phyloP scores from a whole-genome alignment of 1,140 invertebrate genomes.

The Chironomus tepperi region DNA sequence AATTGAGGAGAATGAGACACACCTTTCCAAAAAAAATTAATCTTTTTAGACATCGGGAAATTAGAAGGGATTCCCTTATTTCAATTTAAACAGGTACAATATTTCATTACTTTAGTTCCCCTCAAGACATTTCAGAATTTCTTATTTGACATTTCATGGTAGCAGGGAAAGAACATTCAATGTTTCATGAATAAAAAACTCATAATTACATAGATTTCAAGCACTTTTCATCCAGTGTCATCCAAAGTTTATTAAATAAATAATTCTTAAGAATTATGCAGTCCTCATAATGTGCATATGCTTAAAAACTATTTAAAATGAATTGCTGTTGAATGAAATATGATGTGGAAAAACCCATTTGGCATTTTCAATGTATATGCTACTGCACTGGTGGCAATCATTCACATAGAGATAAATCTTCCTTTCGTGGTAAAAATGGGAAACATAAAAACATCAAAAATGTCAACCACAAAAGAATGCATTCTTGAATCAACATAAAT shows the following conservation, averaged over 20 bases:
- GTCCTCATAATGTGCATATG: no score
- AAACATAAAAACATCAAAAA: neutral
- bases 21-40: neutral
- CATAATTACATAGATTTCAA: no score
- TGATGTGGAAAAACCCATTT: neutral
- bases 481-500: neutral
- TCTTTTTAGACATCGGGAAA: neutral
- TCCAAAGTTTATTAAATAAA: no score
- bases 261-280: no score
- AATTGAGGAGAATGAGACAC: neutral
- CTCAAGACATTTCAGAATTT: no score
- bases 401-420: neutral
- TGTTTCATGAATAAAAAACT: no score
- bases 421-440: neutral
- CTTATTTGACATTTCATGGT: no score
- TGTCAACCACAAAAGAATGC: neutral
- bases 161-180: no score
- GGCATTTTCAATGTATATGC: neutral
- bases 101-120: no score
- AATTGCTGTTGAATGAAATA: slow-evolving; percentile 1
- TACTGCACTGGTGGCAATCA: slow-evolving; percentile 6
- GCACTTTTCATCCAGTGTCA: no score
- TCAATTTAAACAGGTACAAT: neutral
- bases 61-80: neutral
- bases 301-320: no score